Base-by-base conservation (phyloP, 2,113 vertebrate species). In the Phaethon lepturus region DNA sequence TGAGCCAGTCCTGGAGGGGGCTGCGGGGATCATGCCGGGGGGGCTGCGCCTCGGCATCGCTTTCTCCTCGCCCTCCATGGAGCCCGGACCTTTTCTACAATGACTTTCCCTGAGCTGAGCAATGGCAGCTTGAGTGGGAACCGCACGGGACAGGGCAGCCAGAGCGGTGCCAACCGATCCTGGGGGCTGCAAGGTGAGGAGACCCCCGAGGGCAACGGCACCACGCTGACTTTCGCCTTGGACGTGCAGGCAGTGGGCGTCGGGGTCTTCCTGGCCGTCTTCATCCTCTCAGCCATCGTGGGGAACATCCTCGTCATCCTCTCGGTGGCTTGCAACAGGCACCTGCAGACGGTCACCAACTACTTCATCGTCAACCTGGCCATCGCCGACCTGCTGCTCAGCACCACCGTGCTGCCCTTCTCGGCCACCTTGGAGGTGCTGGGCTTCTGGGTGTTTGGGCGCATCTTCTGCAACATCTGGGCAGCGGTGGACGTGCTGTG, bases 311-410 rank as follows among this genome's bases (percentile, higher is more conserved):
- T 99, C 52, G 99, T 99, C 49, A 99, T 99, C 92, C 98, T 99
- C 17, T 99, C 99, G 0, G 99, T 99, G 94, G 97, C 99, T 81
- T 99, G 99, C 98, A 99, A 99, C 95, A 98, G 98, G 93, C 99
- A 99, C 77, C 93, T 99, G 88, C 99, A 99, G 97, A 99, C 99
- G 0, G 99, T 99, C 90, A 99, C 99, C 66, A 99, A 99, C 98
- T 99, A 99, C 95, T 99, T 99, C 83, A 99, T 99, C 4, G 99
- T 99, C 50, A 99, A 99, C 98, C 93, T 99, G 87, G 99, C 99
- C 64, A 99, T 99, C 18, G 99, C 99, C 0, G 99, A 99, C 98
- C 97, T 99, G 74, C 98, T 99, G 66, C 96, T 99, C 38, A 99
- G 99, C 97, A 98, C 99, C 72, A 99, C 99, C 0, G 99, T 99